These are phyloP conservation scores for Brachyptera putata DNA, from an alignment of 2,888 invertebrate species.

Conservation along the genomic window DNA sequence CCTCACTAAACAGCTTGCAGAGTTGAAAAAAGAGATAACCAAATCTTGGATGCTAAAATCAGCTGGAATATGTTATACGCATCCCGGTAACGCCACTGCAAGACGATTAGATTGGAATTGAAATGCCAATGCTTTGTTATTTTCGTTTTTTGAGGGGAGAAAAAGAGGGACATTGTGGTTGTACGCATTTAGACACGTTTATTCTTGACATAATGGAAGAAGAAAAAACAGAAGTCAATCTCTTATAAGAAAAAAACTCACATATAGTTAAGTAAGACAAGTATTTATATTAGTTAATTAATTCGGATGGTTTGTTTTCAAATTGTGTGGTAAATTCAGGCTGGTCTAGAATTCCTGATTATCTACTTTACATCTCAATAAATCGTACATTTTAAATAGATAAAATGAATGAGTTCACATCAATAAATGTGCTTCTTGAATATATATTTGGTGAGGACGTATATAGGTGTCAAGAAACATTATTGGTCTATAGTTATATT, in stretches of 20 bases:
- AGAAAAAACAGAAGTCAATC: too few species aligned
- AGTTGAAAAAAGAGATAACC: not conserved
- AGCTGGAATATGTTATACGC: not conserved
- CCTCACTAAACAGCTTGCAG: not conserved
- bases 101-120: not conserved
- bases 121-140: slow-evolving; percentile 32
- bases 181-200: slow-evolving; percentile 27
- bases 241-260: not conserved
- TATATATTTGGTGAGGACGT: too few species aligned
- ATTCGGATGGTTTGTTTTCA: not conserved
- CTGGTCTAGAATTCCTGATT: slow-evolving; percentile 9
- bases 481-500: too few species aligned
- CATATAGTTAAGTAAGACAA: not conserved
- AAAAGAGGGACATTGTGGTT: not conserved
- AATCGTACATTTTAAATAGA: too few species aligned
- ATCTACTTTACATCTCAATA: too few species aligned
- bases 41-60: not conserved
- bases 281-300: slow-evolving; percentile 17
- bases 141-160: slow-evolving; percentile 25
- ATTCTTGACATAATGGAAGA: not conserved
- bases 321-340: too few species aligned
- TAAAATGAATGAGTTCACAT: not conserved
- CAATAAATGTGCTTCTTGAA: not conserved
- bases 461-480: too few species aligned
- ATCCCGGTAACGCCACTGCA: too few species aligned